Base-by-base conservation (phyloP, 2,888 invertebrate genomes). In the Aradus depressus region DNA sequence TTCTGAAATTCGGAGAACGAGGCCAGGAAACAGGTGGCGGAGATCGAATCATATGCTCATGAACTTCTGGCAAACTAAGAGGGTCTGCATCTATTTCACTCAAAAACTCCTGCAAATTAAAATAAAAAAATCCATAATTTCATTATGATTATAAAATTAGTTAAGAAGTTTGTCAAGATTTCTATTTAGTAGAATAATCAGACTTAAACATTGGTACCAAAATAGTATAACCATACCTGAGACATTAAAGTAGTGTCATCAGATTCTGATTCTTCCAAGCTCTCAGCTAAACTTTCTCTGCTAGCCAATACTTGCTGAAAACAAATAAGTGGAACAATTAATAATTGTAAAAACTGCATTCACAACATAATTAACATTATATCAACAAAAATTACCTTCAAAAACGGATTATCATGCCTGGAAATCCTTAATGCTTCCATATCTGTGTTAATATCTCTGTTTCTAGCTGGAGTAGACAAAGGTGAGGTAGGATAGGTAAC, bases 21-120 rank as follows among this genome's bases (percentile, higher is more conserved):
- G 84, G 81, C 83, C 84, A 84, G 57, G 77, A 79, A 18, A 78
- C 82, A 0, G 86, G 86, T 2, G 86, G 86, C 23, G 86, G 86
- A 58, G 84, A 84, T 54, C 86, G 72, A 44, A 86, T 84, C 75
- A 86, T 78, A 64, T 86, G 84, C 63, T 86, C 83, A 62, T 86
- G 86, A 50, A 85, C 80, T 67, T 84, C 84, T 56, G 83, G 83
- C 54, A 85, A 68, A 21, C 81, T 80, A 58, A 84, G 65, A 0
- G 84, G 83, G 65, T 84, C 84, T 43, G 80, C 75, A 63, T 82
- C 81, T 16, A 59, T 61, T 58, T 72, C 71, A 50, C 68, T 66
- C n/a, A 70, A 66, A 60, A 71, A 68, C 60, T 72, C 72, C 71
- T 72, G 60, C 32, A 65, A 65, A 56, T 60, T 53, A 43, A 55